Conservation (phyloP, 1,140 invertebrate species). For the Panulirus ornatus region DNA sequence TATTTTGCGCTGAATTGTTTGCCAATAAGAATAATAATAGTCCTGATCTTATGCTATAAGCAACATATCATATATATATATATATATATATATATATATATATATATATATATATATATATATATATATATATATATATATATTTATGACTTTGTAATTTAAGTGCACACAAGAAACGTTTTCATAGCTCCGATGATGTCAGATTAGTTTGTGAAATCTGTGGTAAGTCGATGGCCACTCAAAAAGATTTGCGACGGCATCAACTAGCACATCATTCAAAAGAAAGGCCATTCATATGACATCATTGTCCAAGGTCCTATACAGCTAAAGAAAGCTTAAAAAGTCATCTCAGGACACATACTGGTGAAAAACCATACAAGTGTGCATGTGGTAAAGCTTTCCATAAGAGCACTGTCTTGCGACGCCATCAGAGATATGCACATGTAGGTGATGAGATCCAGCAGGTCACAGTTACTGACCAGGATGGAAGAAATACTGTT, state of each 20-base stretch:
- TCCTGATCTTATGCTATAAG: too few relatives aligned
- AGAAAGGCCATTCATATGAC: constrained; percentile 34
- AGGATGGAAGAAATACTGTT: background rate
- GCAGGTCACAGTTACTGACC: background rate
- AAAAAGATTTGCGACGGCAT: constrained; percentile 32
- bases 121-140: too few relatives aligned
- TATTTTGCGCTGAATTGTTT: too few relatives aligned
- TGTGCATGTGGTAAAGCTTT: constrained; percentile 47
- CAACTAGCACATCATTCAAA: constrained; percentile 41
- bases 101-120: too few relatives aligned
- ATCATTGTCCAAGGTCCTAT: constrained; percentile 9
- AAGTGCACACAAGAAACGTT: constrained; percentile 48
- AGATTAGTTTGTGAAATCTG: constrained; percentile 49
- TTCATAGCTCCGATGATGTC: constrained; percentile 43
- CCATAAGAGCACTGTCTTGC: constrained; percentile 23
- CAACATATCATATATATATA: too few relatives aligned
- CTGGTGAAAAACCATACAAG: constrained; percentile 36
- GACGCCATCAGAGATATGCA: constrained; percentile 32
- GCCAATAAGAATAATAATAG: too few relatives aligned
- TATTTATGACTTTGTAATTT: constrained; percentile 49
- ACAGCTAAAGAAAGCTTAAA: constrained; percentile 45
- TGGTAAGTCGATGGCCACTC: constrained; percentile 36
- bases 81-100: too few relatives aligned
- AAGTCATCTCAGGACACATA: constrained; percentile 37
- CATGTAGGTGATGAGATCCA: constrained; percentile 12